Evolutionary conservation across 2,113 vertebrate genomes (phyloP).

Genomic region (Xiphophorus maculatus): DNA sequence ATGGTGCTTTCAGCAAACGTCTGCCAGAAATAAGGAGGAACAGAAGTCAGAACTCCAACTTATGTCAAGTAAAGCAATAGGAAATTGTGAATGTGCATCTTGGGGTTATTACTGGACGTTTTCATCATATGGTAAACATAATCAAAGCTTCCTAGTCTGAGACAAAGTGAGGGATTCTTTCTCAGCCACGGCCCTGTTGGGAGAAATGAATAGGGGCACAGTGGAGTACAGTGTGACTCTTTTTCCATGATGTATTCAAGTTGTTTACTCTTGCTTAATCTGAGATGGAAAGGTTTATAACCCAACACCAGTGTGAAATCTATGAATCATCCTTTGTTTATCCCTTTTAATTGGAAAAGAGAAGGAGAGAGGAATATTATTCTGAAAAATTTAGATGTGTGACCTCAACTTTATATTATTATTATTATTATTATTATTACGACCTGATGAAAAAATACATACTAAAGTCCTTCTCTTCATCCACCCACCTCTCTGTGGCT

Average conservation of each 20-base stretch:
- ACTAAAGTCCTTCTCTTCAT: conserved; percentile 88
- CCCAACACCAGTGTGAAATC: conserved; percentile 79
- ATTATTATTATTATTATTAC: conserved; percentile 60
- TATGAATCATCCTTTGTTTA: conserved; percentile 80
- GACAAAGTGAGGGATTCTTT: conserved; percentile 75
- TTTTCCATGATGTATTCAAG: conserved; percentile 80
- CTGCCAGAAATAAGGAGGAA: conserved; percentile 76
- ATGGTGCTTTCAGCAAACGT: conserved; percentile 98
- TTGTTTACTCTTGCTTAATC: conserved; percentile 80
- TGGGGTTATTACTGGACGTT: conserved; percentile 67
- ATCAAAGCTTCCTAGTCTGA: conserved; percentile 67
- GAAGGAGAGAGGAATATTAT: conserved; percentile 63
- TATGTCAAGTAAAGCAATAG: conserved; percentile 31
- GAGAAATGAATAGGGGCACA: conserved; percentile 73
- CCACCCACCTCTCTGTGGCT: conserved; percentile 80
- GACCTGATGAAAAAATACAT: conserved; percentile 75
- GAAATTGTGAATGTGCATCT: conserved; percentile 58
- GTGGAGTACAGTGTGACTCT: conserved; percentile 75
- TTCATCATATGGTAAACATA: conserved; percentile 75
- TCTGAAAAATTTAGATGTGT: conserved; percentile 69
- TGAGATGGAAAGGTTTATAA: conserved; percentile 78
- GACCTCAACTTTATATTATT: conserved; percentile 42
- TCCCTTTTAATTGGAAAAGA: conserved; percentile 74
- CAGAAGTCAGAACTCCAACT: background rate
- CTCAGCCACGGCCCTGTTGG: conserved; percentile 46